These are phyloP conservation scores for Amblyopsis rosae DNA, from an alignment of 2,113 vertebrate genomes.

Conservation along the genomic window DNA sequence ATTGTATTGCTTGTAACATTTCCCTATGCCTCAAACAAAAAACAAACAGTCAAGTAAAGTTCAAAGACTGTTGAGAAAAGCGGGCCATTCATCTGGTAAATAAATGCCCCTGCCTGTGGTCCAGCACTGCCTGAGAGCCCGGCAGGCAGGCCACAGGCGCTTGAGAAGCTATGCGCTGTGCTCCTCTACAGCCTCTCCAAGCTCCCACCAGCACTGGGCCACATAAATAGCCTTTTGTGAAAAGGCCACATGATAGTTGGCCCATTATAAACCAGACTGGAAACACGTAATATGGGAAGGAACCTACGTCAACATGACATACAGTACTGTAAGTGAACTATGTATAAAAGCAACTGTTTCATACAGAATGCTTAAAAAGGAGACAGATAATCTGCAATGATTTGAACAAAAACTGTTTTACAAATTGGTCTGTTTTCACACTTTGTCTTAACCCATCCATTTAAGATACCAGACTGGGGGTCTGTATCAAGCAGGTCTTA, in stretches of 20 bases:
- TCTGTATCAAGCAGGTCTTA: background rate
- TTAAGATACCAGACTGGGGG: constrained; percentile 10
- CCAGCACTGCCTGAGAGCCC: constrained; percentile 51
- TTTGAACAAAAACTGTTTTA: constrained; percentile 45
- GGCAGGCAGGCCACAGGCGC: constrained; percentile 46
- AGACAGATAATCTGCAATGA: constrained; percentile 21
- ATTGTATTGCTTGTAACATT: background rate
- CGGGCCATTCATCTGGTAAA: constrained; percentile 69
- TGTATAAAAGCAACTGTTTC: background rate
- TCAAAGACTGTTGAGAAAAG: constrained; percentile 63
- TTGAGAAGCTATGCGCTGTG: constrained; percentile 47
- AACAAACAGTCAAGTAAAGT: constrained; percentile 23
- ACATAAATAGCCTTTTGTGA: constrained; percentile 69
- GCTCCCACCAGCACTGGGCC: constrained; percentile 38
- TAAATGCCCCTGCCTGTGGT: constrained; percentile 65
- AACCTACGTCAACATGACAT: constrained; percentile 2
- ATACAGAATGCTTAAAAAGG: background rate
- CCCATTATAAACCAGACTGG: background rate
- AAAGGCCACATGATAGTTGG: constrained; percentile 53
- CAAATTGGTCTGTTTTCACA: constrained; percentile 50
- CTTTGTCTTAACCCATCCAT: constrained; percentile 38
- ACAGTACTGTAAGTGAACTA: background rate
- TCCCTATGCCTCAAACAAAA: constrained; percentile 4
- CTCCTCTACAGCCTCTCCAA: constrained; percentile 40
- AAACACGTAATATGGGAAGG: constrained; percentile 19